A percentile compares a stretch with the other conserved stretches of the same genome.
Evolutionary conservation across 2,888 invertebrate genomes (phyloP).

Genomic region (Norana najaformis): DNA sequence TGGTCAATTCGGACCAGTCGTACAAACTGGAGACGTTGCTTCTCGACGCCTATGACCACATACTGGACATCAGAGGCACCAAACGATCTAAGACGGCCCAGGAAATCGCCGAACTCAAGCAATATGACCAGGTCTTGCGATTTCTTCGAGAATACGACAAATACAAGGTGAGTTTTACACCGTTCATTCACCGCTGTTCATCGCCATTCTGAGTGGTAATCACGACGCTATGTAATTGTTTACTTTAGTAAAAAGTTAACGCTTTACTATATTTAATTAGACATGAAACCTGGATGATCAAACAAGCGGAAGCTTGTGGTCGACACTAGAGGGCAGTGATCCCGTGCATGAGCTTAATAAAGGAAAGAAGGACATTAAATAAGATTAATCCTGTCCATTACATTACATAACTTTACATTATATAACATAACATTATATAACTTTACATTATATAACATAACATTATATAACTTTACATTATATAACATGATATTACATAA

Average conservation of each 20-base stretch:
- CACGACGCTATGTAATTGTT: not conserved
- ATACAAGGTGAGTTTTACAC: conserved; percentile 50
- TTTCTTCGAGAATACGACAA: conserved; percentile 51
- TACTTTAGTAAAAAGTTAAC: not conserved
- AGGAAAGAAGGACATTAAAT: not conserved
- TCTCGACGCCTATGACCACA: conserved; percentile 56
- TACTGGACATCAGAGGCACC: conserved; percentile 49
- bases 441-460: too few species aligned
- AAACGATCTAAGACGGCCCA: conserved; percentile 45
- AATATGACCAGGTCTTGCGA: conserved; percentile 51
- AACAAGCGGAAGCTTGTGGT: too few species aligned
- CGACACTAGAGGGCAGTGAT: not conserved
- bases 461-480: too few species aligned
- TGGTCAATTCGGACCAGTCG: conserved; percentile 43
- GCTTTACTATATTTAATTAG: not conserved
- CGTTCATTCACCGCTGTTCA: not conserved
- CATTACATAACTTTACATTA: too few species aligned
- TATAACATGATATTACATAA: too few species aligned
- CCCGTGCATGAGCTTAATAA: not conserved
- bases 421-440: too few species aligned
- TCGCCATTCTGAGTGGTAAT: not conserved
- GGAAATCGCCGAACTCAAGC: conserved; percentile 54
- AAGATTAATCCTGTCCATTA: too few species aligned
- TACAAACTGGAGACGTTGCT: conserved; percentile 51
- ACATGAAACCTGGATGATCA: not conserved